Evolutionary conservation across 2,113 vertebrate species (phyloP), one percentile per base, ranked within the genome.

Genomic region (Sinocyclocheilus grahami): DNA sequence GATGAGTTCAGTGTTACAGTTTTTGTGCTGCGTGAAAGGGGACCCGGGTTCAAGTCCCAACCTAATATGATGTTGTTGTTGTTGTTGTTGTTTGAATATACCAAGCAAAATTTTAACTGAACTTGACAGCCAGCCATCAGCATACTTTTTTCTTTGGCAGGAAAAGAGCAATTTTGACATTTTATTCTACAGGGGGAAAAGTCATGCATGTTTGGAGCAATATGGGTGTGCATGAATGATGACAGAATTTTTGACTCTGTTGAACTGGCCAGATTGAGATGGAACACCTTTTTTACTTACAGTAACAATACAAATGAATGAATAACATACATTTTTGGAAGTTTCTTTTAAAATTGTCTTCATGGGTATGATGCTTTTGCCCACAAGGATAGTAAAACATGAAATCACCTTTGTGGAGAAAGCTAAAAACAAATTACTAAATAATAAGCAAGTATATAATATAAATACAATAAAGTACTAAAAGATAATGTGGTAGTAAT

Each of bases 21-120:
- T 42, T 72, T 72, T 72, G 37, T 55, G 16, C 8, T 5, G 51
- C 14, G 51, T 78, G 76, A 33, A 55, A 30, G 48, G 75, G 24
- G 76, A 30, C 69, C 20, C 18, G 33, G 16, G 67, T 71, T 37
- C 67, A 71, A 71, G 33, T 37, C 67, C 18, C 3, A 16, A 71
- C n/a, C 75, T 51, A 53, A 77, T 51, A 77, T n/a, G n/a, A n/a
- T n/a, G n/a, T n/a, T 53, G 86, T 87, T 30, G 75, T 53, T 53
- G 46, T 16, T 46, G 78, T 58, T 81, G 24, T 27, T 14, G 22
- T 39, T 72, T 72, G 4, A 5, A 11, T 22, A n/a, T 72, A n/a
- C 37, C 42, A 60, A 12, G 37, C 69, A 12, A 10, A 5, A 42
- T 42, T 42, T 72, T 39, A 72, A 42, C 69, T 42, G 69, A 72